A percentile compares a stretch with the other conserved stretches of the same genome.
These are phyloP conservation scores for Psylliodes chrysocephalus DNA, from an alignment of 2,888 invertebrate species.

Conservation along the genomic window DNA sequence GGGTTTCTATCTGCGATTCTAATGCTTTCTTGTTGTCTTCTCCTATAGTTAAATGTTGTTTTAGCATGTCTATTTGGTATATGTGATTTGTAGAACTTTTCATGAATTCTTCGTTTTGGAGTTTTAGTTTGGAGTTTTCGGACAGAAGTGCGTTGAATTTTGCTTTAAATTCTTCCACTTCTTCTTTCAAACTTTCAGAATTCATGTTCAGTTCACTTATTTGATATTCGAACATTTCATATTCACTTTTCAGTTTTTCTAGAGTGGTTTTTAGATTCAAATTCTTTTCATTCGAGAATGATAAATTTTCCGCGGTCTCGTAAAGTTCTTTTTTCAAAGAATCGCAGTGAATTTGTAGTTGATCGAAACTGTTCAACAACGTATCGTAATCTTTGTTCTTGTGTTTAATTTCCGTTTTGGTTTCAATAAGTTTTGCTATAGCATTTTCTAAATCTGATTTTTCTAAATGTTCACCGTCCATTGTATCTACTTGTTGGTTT, in stretches of 20 bases:
- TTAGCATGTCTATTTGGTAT: slow-evolving; percentile 53
- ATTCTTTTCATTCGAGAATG: slow-evolving; percentile 56
- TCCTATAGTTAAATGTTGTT: slow-evolving; percentile 53
- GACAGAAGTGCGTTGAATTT: slow-evolving; percentile 54
- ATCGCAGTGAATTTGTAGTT: slow-evolving; percentile 48
- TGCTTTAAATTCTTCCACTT: slow-evolving; percentile 57
- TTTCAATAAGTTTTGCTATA: slow-evolving; percentile 15
- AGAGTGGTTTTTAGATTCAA: slow-evolving; percentile 61
- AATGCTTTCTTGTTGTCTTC: slow-evolving; percentile 49
- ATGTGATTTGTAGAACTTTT: slow-evolving; percentile 51
- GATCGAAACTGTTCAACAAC: slow-evolving; percentile 51
- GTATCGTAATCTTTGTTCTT: slow-evolving; percentile 52
- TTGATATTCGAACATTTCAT: slow-evolving; percentile 61
- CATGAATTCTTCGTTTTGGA: slow-evolving; percentile 48
- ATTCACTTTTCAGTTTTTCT: slow-evolving; percentile 64
- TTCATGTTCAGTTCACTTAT: slow-evolving; percentile 65
- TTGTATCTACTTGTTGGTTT: too few relatives aligned
- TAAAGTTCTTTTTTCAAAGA: slow-evolving; percentile 55
- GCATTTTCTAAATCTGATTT: slow-evolving; percentile 24
- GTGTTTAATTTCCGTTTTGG: slow-evolving; percentile 30
- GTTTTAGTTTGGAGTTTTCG: slow-evolving; percentile 50
- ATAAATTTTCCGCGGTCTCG: slow-evolving; percentile 68
- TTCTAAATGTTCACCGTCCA: too few relatives aligned
- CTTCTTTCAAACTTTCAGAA: slow-evolving; percentile 63
- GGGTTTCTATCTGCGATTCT: slow-evolving; percentile 51